Evolutionary conservation across 2,797 vertebrate species (phyloP), one percentile per base, ranked within the genome.

Genomic region (Loris lydekkerianus): DNA sequence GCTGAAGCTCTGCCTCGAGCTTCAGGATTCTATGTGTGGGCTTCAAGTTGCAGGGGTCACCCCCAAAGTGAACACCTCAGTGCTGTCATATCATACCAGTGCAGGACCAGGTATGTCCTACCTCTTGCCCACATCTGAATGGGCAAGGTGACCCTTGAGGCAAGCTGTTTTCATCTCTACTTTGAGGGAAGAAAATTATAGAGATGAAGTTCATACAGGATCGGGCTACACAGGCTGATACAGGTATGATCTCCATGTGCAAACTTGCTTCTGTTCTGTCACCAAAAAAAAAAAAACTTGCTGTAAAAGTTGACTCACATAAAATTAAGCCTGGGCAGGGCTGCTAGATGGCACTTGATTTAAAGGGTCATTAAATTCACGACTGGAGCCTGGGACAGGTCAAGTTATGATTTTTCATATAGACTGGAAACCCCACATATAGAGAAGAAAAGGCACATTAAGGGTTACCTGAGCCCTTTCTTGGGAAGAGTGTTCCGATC

Each of bases 401-500:
- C 14, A 69, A 60, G 40, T 37, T 20, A 84, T 10, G 4, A 65
- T 7, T 94, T 86, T 65, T 87, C 25, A 25, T 8, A 58, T 9
- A 86, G 60, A 61, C 27, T 49, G 67, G 21, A 43, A 60, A 14
- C 43, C 61, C 18, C 13, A 14, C 4, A 18, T 25, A 58, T 2
- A 93, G 29, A 56, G 29, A 78, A 78, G 60, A 56, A 7, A 85
- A 69, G 37, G 70, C 5, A 37, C 2, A 61, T 23, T 3, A 14
- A 73, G 49, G 7, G 78, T 97, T 99, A 99, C 99, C 99, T 99
- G 97, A 99, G 98, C 97, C 99, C 99, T 98, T 99, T 99, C 99
- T 99, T 99, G 97, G 99, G 99, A 94, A 99, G 99, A 0, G 99
- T 99, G 98, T 99, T 99, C 98, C 99, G 99, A 98, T 99, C 99